phyloP scores from a whole-genome alignment of 2,888 invertebrate genomes.

The Harpalus rubripes region DNA sequence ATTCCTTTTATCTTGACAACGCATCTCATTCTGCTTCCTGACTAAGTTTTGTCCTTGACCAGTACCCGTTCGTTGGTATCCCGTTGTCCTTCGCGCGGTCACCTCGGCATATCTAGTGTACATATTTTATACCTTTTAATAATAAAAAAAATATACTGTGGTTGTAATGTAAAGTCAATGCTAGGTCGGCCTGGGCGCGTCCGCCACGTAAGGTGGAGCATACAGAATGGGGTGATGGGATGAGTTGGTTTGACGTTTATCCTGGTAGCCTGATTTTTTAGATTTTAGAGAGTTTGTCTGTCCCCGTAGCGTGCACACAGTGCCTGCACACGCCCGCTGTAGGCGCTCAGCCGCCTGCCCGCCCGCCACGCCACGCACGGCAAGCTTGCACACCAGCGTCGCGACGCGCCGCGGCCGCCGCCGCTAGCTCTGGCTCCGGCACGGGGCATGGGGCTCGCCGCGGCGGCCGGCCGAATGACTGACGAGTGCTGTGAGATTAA shows the following conservation, averaged over 20 bases:
- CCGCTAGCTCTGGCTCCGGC: slow-evolving; percentile 8
- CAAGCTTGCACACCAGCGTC: slow-evolving; percentile 68
- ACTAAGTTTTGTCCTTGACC: too few relatives aligned
- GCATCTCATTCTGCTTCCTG: background rate
- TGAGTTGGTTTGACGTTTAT: slow-evolving; percentile 65
- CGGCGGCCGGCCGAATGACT: slow-evolving; percentile 62
- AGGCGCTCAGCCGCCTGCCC: slow-evolving; percentile 66
- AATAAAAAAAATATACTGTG: too few relatives aligned
- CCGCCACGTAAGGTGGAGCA: slow-evolving; percentile 71
- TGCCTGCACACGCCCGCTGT: slow-evolving; percentile 68
- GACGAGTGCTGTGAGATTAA: slow-evolving; percentile 67
- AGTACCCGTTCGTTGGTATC: background rate
- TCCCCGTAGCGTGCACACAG: slow-evolving; percentile 69
- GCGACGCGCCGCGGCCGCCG: slow-evolving; percentile 55
- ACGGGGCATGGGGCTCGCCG: slow-evolving; percentile 18
- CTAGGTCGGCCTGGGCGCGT: background rate
- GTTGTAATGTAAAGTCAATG: background rate
- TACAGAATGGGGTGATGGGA: slow-evolving; percentile 74
- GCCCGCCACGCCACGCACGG: slow-evolving; percentile 68
- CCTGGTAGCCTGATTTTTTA: slow-evolving; percentile 63
- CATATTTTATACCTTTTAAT: background rate
- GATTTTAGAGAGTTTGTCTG: slow-evolving; percentile 66
- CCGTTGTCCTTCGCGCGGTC: background rate
- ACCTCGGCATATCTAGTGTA: background rate
- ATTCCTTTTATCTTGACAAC: background rate